Base-by-base conservation (phyloP, 1,140 invertebrate genomes). In the Chrysopa pallens region DNA sequence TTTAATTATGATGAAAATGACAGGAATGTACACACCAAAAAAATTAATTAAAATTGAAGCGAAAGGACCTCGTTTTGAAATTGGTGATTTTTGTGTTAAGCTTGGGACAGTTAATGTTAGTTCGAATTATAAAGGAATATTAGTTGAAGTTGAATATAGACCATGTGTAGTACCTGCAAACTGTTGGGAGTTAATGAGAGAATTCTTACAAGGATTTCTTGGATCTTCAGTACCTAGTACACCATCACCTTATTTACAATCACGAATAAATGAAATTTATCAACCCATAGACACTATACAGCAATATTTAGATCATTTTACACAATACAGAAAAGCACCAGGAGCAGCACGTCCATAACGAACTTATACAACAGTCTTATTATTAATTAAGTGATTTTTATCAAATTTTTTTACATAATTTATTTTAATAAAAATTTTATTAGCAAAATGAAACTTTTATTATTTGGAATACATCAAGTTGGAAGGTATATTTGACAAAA, bases 231-330 rank as follows among this genome's bases (percentile, higher is more conserved):
- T 85, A 1, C 71, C 74, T 14, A 73, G 68, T 51, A 67, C 72
- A 38, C 66, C 72, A 1, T 72, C 74, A 12, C 66, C 67, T 49
- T 72, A 72, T 43, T 66, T 84, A 1, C 69, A 87, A 55, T 75
- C 69, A 47, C 72, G 78, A 48, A 80, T 85, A 73, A 88, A 89
- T 55, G 84, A 91, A 11, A 69, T 90, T 38, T 94, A 91, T 58
- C 76, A 80, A 42, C 84, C 86, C 0, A 78, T 89, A 48, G 90
- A 95, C 59, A 94, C 89, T 0, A 83, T 95, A 40, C 81, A 89
- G 47, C 91, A 95, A 55, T 97, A 97, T 62, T 70, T 95, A 53
- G 90, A 96, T 61, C 86, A 94, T 56, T 96, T 96, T 60, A 85
- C 78, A 49, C 77, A 80, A 41, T 90, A 88, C 54, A 69, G 87